Base-by-base conservation (phyloP, 2,797 vertebrate genomes). In the Pteropus rufus region DNA sequence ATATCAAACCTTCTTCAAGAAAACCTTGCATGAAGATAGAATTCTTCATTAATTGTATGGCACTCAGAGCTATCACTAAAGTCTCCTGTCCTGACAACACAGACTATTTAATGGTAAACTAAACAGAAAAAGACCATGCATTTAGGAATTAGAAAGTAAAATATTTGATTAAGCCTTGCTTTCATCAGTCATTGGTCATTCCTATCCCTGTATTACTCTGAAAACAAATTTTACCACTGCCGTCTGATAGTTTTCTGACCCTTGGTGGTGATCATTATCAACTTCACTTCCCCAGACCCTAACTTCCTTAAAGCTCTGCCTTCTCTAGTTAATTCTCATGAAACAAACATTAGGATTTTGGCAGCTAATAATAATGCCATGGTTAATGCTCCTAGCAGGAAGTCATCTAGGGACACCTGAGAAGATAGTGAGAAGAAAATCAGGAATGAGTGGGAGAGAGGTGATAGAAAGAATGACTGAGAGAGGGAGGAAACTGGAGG, bases 141-240 rank as follows among this genome's bases (percentile, higher is more conserved):
- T 93, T 92, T 91, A 86, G 65, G n/a, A 91, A 10, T 19, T 75
- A 62, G 58, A 89, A 77, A 94, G 24, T 39, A 44, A 89, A 88
- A 62, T 54, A 34, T 70, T 80, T 36, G 1, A 31, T 77, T 49
- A 85, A 54, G 29, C 23, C 15, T 24, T 67, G n/a, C 49, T 84
- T 94, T 31, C 3, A 1, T 92, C 67, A 64, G 83, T n/a, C 23
- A 44, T 31, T 26, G 52, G 14, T 75, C n/a, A 87, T 62, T 73
- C 54, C 21, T 49, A 54, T 21, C 44, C 24, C 34, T 82, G 24
- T 36, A 24, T 23, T 36, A 67, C n/a, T 81, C 12, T 54, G 44
- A 67, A 89, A 83, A 70, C 54, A 58, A 62, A 87, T 72, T 39
- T 19, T 34, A 0, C 54, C 49, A 7, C 52, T 72, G n/a, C 12